A percentile compares a stretch with the other conserved stretches of the same genome.
phyloP scores from a whole-genome alignment of 2,113 vertebrate genomes.

The Echinops telfairi region DNA sequence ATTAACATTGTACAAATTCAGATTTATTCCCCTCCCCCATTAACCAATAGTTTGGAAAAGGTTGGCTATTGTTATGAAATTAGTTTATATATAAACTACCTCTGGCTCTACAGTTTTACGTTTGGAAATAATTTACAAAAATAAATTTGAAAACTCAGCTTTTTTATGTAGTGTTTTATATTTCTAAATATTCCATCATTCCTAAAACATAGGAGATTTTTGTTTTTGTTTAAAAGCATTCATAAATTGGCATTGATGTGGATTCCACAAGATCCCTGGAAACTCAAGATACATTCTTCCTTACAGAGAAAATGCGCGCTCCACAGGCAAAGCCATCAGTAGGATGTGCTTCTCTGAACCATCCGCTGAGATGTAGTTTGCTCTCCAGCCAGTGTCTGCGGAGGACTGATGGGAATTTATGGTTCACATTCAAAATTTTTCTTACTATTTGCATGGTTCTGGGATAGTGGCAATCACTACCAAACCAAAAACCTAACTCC shows the following conservation, averaged over 20 bases:
- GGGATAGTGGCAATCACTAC: not conserved
- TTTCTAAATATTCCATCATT: not conserved
- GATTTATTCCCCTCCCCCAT: slow-evolving; percentile 55
- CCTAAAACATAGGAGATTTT: not conserved
- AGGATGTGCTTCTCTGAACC: slow-evolving; percentile 28
- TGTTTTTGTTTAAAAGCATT: not conserved
- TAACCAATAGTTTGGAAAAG: not conserved
- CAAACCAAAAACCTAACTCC: not conserved
- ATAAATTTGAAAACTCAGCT: slow-evolving; percentile 47
- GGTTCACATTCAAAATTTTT: slow-evolving; percentile 20
- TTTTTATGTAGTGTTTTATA: slow-evolving; percentile 32
- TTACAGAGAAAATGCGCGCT: slow-evolving; percentile 33
- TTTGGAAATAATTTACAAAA: slow-evolving; percentile 54
- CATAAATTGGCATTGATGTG: slow-evolving; percentile 44
- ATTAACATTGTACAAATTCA: not conserved
- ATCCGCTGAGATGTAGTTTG: slow-evolving; percentile 48
- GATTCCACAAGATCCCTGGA: slow-evolving; percentile 54
- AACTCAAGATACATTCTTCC: slow-evolving; percentile 22
- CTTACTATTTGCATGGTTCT: slow-evolving; percentile 41
- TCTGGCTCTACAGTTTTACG: slow-evolving; percentile 14
- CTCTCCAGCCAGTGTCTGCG: not conserved
- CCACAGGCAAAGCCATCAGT: not conserved
- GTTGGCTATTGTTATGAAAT: slow-evolving; percentile 8
- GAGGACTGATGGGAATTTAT: slow-evolving; percentile 17
- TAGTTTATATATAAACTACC: slow-evolving; percentile 23